Evolutionary conservation across 1,140 invertebrate genomes (phyloP).

Genomic region (Nymphalis io): DNA sequence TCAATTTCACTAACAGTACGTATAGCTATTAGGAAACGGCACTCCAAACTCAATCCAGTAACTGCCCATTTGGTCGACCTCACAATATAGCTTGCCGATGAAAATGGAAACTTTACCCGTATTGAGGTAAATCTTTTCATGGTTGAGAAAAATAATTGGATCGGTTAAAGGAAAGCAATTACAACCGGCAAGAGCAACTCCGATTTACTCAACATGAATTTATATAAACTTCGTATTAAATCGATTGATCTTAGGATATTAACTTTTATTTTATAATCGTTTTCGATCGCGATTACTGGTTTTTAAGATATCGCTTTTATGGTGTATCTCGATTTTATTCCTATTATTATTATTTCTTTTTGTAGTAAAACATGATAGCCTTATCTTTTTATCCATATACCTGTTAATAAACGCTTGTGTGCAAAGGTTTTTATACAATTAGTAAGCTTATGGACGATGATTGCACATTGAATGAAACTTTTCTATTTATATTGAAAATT

Average conservation of each 20-base stretch:
- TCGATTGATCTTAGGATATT: conserved; percentile 53
- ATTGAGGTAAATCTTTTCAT: conserved; percentile 67
- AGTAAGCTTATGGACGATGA: no score
- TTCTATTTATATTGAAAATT: no score
- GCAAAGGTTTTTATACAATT: no score
- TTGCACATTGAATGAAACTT: no score
- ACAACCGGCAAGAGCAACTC: conserved; percentile 68
- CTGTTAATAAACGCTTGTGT: no score
- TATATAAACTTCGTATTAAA: conserved; percentile 70
- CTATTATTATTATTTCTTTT: no score
- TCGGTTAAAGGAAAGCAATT: conserved; percentile 73
- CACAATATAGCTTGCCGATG: conserved; percentile 66
- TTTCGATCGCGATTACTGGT: conserved; percentile 1
- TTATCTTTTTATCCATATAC: no score
- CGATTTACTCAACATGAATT: conserved; percentile 69
- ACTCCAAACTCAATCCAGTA: conserved; percentile 34
- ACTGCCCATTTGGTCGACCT: conserved; percentile 43
- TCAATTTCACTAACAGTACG: conserved; percentile 24
- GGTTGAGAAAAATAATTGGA: conserved; percentile 75
- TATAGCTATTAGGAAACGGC: conserved; percentile 28
- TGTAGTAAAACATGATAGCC: no score
- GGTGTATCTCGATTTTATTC: no score
- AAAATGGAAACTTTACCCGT: conserved; percentile 62
- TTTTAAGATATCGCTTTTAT: neutral
- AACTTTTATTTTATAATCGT: conserved; percentile 46